Base-by-base conservation (phyloP, 2,113 vertebrate genomes). In the Callocephalon fimbriatum region DNA sequence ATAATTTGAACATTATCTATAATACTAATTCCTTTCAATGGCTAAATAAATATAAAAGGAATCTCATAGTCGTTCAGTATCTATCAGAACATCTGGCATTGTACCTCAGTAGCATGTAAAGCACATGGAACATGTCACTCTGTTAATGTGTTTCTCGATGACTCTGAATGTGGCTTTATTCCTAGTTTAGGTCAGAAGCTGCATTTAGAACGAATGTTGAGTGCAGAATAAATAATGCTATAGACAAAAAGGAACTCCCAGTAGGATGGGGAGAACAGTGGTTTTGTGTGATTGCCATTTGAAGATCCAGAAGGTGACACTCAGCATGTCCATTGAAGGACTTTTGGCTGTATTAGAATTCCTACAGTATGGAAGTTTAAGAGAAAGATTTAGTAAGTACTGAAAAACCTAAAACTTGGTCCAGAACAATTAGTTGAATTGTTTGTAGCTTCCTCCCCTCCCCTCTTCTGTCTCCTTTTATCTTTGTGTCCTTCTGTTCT, bases 161-260 rank as follows among this genome's bases (percentile, higher is more conserved):
- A 47, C 12, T 74, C 29, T 71, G 51, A 83, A 66, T 37, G 29
- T 85, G 70, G n/a, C 67, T 97, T 87, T 71, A 26, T 91, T 79
- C 62, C 29, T 42, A 72, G 68, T 4, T 5, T 84, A 74, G 86
- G 78, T 94, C 83, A 95, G 25, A 56, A 62, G 48, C 45, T 80
- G 32, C 63, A 48, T 77, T 96, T 92, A 86, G 74, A 85, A 61
- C 68, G 51, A 61, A 88, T 32, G 71, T 70, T 91, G 32, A 53
- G 68, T 42, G 38, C 58, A 61, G 42, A 87, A 85, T 31, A 31
- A 86, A 54, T 54, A 62, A 58, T 21, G 83, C 61, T 53, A 10
- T 58, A 90, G 73, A 78, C 88, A 78, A 90, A 95, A 95, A 65
- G 37, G 93, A 86, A 78, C 66, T 92, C 54, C 75, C 62, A 63